Percentiles rank a stretch among this genome's conserved stretches.
Evolutionary conservation across 92 coral and sea anemone genomes (phyloP).

Genomic region (Epizoanthus scotinus): DNA sequence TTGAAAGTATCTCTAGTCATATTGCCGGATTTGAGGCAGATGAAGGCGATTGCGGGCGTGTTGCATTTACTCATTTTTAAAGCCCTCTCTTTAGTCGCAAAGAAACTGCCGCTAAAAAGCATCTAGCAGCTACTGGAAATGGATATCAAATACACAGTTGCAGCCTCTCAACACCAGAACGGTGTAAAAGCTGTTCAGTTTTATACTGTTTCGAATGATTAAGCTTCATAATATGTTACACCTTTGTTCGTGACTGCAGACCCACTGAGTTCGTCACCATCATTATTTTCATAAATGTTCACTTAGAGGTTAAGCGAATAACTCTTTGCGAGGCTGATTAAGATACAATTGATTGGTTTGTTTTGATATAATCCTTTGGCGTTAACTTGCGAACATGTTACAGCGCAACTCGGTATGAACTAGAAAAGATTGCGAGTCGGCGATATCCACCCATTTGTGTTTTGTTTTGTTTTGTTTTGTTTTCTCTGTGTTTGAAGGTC

Average conservation of each 20-base stretch:
- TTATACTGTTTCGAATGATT: conserved; percentile 19
- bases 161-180: background rate
- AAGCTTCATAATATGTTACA: background rate
- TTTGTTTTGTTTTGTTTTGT: background rate
- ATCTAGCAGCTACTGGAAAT: background rate
- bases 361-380: background rate
- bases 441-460: conserved; percentile 8
- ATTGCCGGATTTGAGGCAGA: background rate
- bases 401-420: background rate
- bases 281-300: background rate
- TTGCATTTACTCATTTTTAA: background rate
- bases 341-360: background rate
- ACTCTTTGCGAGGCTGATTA: background rate
- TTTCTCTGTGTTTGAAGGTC: background rate
- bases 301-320: background rate
- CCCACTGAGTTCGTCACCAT: background rate
- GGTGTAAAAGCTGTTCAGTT: background rate
- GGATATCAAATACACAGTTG: background rate
- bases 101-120: background rate
- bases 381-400: background rate
- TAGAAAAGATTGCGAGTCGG: background rate
- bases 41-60: conserved; percentile 26
- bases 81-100: background rate
- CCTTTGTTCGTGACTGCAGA: background rate
- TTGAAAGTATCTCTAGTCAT: background rate